A percentile compares a stretch with the other conserved stretches of the same genome.
phyloP scores from a whole-genome alignment of 2,888 invertebrate species.

The Omphaloscelis lunosa region DNA sequence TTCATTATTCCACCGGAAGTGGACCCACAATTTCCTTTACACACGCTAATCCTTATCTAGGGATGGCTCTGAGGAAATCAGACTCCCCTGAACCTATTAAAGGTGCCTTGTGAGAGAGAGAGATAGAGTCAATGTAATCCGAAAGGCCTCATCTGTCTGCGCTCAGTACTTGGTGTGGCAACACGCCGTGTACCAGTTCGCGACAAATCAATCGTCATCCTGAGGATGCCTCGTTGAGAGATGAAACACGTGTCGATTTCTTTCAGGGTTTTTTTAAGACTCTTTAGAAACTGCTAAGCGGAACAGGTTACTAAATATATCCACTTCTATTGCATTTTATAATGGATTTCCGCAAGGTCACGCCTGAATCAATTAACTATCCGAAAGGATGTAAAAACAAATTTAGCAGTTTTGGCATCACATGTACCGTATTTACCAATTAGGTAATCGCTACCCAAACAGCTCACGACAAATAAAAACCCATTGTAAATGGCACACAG shows the following conservation, averaged over 20 bases:
- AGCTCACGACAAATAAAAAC: slow-evolving; percentile 30
- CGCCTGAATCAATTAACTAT: too few relatives aligned
- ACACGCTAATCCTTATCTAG: not conserved
- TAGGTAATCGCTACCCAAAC: slow-evolving; percentile 4
- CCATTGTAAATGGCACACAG: slow-evolving; percentile 3
- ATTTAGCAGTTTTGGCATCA: not conserved
- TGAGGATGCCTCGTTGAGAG: too few relatives aligned
- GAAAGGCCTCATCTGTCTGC: too few relatives aligned
- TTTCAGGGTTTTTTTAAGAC: too few relatives aligned
- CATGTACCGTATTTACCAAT: slow-evolving; percentile 10
- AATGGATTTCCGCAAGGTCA: too few relatives aligned
- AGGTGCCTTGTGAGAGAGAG: not conserved
- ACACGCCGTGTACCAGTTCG: too few relatives aligned
- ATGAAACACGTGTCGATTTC: too few relatives aligned
- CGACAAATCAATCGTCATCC: too few relatives aligned
- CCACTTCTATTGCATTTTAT: too few relatives aligned
- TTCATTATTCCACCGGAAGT: not conserved
- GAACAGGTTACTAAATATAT: too few relatives aligned
- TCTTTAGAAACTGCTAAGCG: too few relatives aligned
- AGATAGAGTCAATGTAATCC: not conserved
- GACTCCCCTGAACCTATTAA: not conserved
- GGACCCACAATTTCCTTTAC: not conserved
- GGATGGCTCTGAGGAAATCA: not conserved
- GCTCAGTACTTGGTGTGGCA: too few relatives aligned
- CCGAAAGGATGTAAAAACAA: not conserved